Evolutionary conservation across 2,113 vertebrate species (phyloP).

Genomic region (Paradisaea rubra): DNA sequence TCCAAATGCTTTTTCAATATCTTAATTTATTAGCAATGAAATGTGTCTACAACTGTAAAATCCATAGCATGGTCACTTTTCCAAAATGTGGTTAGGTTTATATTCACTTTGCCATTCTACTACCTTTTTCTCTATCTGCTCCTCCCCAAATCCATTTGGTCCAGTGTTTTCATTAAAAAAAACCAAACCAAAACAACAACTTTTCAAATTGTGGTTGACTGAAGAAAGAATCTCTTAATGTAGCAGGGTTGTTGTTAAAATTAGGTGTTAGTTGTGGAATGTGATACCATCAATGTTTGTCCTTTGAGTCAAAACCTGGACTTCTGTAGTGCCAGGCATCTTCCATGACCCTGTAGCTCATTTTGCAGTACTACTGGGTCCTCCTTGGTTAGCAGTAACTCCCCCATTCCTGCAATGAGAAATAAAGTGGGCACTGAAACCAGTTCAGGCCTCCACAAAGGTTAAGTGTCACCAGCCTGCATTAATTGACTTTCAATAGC

Average conservation of each 20-base stretch:
- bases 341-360: neutral
- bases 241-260: neutral
- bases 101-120: neutral
- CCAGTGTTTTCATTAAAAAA: neutral
- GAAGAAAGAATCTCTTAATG: neutral
- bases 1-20: neutral
- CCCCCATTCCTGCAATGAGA: neutral
- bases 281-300: neutral
- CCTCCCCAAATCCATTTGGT: neutral
- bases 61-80: neutral
- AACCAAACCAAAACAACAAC: too few species aligned
- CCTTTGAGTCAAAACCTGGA: neutral
- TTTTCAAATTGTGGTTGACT: neutral
- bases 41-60: neutral
- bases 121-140: neutral
- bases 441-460: neutral
- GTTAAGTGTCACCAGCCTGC: neutral
- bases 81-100: neutral
- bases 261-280: neutral
- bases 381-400: neutral
- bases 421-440: neutral
- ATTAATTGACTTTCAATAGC: neutral
- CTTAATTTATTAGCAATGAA: neutral
- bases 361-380: neutral
- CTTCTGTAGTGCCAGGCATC: neutral